phyloP scores from a whole-genome alignment of 2,113 vertebrate species.

The Ceyx melanurus region DNA sequence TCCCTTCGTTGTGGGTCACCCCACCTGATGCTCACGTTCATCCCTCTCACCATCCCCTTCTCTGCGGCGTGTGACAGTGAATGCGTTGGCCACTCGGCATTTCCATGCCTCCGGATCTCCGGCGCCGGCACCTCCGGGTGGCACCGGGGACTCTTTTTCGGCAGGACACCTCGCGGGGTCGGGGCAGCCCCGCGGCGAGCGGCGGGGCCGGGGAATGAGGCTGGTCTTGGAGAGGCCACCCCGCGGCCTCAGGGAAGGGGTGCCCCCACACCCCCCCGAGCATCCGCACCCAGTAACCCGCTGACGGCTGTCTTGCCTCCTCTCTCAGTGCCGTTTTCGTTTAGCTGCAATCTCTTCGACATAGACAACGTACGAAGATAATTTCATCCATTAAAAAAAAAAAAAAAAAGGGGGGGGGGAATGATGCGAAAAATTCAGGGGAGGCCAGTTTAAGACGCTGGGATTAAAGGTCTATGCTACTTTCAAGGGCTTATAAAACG shows the following conservation, averaged over 20 bases:
- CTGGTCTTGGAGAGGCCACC: background rate
- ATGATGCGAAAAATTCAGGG: background rate
- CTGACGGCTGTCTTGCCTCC: too few relatives aligned
- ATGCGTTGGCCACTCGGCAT: rapidly evolving
- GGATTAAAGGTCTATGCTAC: conserved; percentile 18
- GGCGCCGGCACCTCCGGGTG: background rate
- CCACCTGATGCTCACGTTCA: background rate
- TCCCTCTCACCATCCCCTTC: background rate
- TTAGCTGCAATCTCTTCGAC: background rate
- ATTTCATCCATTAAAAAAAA: background rate
- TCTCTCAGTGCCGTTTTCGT: background rate
- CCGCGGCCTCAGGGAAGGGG: background rate
- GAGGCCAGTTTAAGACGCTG: background rate
- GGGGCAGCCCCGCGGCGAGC: background rate
- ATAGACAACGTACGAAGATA: background rate
- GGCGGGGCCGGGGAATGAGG: background rate
- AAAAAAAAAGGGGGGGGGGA: background rate
- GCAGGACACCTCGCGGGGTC: background rate
- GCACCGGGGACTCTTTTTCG: background rate
- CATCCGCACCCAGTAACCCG: background rate
- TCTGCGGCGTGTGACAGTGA: background rate
- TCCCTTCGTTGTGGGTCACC: rapidly evolving
- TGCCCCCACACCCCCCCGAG: background rate
- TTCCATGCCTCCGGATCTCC: background rate
- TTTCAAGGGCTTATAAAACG: conserved; percentile 8